phyloP scores from a whole-genome alignment of 2,797 vertebrate genomes.

The Atherinosoma microstoma region DNA sequence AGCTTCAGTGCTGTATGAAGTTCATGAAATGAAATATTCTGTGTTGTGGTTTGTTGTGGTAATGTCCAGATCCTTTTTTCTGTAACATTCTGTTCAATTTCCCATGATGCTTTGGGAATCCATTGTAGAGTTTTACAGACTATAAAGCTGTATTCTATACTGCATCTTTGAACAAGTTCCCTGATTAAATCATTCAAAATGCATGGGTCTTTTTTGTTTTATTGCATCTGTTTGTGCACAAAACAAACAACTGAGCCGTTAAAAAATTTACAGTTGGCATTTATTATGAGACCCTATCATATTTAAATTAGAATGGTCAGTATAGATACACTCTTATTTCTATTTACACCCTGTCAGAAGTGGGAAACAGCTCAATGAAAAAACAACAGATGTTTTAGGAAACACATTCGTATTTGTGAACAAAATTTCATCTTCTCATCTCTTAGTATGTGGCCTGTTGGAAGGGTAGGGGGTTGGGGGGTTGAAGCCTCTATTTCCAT shows the following conservation, averaged over 20 bases:
- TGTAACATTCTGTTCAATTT: constrained; percentile 26
- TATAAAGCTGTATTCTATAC: constrained; percentile 32
- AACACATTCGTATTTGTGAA: constrained; percentile 73
- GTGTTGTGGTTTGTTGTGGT: constrained; percentile 48
- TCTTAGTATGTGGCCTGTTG: constrained; percentile 45
- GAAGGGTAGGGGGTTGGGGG: background rate
- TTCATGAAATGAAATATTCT: background rate
- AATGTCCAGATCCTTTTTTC: constrained; percentile 15
- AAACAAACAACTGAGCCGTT: constrained; percentile 56
- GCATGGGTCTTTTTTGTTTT: background rate
- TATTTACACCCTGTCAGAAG: constrained; percentile 82
- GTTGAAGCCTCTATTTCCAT: constrained; percentile 59
- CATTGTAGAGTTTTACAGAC: background rate
- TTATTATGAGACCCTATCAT: constrained; percentile 80
- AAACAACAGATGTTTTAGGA: constrained; percentile 57
- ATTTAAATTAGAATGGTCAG: constrained; percentile 76
- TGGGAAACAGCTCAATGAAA: constrained; percentile 59
- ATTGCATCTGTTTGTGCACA: constrained; percentile 1
- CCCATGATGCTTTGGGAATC: constrained; percentile 44
- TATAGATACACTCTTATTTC: constrained; percentile 77
- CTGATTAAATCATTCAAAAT: constrained; percentile 45
- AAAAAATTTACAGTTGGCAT: constrained; percentile 80
- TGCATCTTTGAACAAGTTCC: constrained; percentile 47
- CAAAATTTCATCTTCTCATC: constrained; percentile 32
- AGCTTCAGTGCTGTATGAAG: constrained; percentile 2